phyloP scores from a whole-genome alignment of 2,888 invertebrate species.

The Drosophila mettleri region DNA sequence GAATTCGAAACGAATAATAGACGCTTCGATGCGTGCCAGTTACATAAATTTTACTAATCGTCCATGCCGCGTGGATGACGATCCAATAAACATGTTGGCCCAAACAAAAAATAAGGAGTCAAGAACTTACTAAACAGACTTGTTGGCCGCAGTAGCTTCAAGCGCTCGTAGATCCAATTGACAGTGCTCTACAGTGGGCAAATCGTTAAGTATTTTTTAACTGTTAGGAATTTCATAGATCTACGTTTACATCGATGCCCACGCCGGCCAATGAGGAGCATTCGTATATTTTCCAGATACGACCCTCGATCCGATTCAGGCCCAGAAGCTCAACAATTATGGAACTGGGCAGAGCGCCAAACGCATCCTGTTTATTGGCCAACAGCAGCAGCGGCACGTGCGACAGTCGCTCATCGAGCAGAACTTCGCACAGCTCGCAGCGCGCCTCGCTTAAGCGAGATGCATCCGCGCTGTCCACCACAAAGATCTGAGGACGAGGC shows the following conservation, averaged over 20 bases:
- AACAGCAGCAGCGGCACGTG: conserved; percentile 96
- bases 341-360: conserved; percentile 87
- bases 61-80: conserved; percentile 9
- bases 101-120: conserved; percentile 15
- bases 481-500: conserved; percentile 92
- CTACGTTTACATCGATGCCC: conserved; percentile 94
- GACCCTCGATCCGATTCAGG: conserved; percentile 91
- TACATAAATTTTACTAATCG: conserved; percentile 62
- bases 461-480: conserved; percentile 97
- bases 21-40: conserved; percentile 50
- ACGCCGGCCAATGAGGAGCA: conserved; percentile 95
- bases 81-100: conserved; percentile 22
- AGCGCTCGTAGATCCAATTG: conserved; percentile 43
- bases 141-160: conserved; percentile 22
- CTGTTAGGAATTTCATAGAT: neutral
- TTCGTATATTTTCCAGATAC: conserved; percentile 98
- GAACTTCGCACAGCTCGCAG: conserved; percentile 94
- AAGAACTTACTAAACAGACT: conserved; percentile 17
- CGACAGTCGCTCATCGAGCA: conserved; percentile 95
- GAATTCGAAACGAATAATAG: conserved; percentile 43
- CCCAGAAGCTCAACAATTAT: conserved; percentile 90
- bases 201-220: neutral
- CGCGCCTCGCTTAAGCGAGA: conserved; percentile 97
- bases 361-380: conserved; percentile 98
- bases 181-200: conserved; percentile 23